Evolutionary conservation across 37 sponge, comb jelly and placozoan genomes (phyloP), one percentile per base, ranked within the genome.

Genomic region (Halichondria panicea): DNA sequence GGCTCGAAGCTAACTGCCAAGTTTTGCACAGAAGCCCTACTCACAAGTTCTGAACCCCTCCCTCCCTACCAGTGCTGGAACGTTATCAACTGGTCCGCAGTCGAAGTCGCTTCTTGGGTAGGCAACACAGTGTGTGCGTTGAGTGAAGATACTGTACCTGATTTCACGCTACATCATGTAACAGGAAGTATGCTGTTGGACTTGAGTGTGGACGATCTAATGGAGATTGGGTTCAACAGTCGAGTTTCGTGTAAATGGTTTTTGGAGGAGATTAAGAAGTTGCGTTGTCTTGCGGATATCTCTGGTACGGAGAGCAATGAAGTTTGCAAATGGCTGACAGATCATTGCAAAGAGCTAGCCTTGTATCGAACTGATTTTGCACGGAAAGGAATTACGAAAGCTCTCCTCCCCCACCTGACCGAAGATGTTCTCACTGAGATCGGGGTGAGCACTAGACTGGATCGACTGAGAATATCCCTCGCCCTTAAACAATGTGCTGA

Each of bases 11-110:
- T 83, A 27, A 83, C 76, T 30, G 58, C 74, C 55, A 42, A 25
- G 18, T 41, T 74, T 52, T 77, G 58, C 33, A 57, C 60, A 19
- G n/a, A 66, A 22, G 84, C 84, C 33, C 78, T 84, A 15, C 3
- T 9, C 40, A 55, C 53, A 36, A 44, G 74, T 36, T 5, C 22
- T 19, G 63, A 43, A 18, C 65, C 70, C 8, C 63, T 63, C 25
- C 85, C 85, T 31, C 30, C 64, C 36, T 77, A 76, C 65, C 78
- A 69, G 24, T 82, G 55, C 50, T 82, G 83, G 83, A 46, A 80
- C 43, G 72, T 62, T 12, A 41, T 68, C 6, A 56, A 57, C 72
- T 80, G 81, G 81, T 43, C 71, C 30, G 28, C 81, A 57, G 36
- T 42, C 18, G 21, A 70, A n/a, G 72, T 80, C 1, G 15, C 41